These are phyloP conservation scores for Emydoidea blandingii DNA, from an alignment of 2,797 vertebrate genomes.

Conservation along the genomic window DNA sequence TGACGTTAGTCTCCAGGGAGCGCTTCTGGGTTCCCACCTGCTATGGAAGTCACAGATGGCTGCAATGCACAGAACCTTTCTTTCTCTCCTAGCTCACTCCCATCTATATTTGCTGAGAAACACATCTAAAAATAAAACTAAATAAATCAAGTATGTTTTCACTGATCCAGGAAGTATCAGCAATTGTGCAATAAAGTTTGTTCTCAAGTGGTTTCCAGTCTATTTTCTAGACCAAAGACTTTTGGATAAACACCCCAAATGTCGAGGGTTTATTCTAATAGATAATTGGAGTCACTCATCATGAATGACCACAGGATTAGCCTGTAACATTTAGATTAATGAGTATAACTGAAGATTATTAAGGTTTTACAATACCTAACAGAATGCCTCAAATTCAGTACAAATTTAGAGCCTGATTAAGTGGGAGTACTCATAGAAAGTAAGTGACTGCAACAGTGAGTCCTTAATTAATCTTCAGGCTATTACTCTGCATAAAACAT, in stretches of 20 bases:
- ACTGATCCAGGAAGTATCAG: neutral
- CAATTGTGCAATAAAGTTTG: neutral
- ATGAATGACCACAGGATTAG: neutral
- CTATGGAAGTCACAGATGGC: neutral
- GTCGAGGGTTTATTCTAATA: neutral
- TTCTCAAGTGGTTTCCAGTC: neutral
- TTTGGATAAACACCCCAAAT: neutral
- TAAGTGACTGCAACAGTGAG: neutral
- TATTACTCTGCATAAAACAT: neutral
- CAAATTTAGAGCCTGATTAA: neutral
- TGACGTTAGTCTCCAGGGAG: neutral
- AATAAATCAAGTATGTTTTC: slow-evolving; percentile 5
- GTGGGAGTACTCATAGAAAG: neutral
- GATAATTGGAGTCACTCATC: neutral
- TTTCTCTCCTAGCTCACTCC: neutral
- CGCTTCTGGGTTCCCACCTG: neutral
- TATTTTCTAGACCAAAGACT: neutral
- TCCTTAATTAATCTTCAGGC: neutral
- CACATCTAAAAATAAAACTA: neutral
- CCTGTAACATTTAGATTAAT: neutral
- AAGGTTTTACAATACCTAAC: neutral
- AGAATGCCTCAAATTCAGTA: neutral
- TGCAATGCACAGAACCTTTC: neutral
- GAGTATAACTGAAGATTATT: neutral
- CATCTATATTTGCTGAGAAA: neutral